Base-by-base conservation (phyloP, 2,113 vertebrate species). In the Talpa occidentalis region DNA sequence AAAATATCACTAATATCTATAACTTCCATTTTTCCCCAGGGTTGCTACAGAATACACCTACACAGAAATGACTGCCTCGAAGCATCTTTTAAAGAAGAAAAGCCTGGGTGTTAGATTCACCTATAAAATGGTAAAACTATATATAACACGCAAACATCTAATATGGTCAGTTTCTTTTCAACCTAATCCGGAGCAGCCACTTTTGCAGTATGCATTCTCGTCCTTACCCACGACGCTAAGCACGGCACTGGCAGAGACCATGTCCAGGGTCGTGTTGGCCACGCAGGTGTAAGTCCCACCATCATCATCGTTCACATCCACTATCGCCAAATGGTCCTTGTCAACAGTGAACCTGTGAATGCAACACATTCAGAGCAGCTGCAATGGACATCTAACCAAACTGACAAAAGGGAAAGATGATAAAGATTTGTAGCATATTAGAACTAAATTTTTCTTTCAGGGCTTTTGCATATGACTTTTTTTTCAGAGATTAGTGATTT, bases 151-250 rank as follows among this genome's bases (percentile, higher is more conserved):
- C 37, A 91, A 83, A 83, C 19, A 83, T 56, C 88, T 22, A 56
- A 56, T 42, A 86, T 2, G 28, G 56, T 70, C 14, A 56, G 12
- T 30, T 52, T 70, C 64, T 78, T 82, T 88, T 64, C 17, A 16
- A 1, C 6, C 56, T 60, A 62, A n/a, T 12, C 49, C 2, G 26
- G 44, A 40, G 15, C 40, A 47, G 4, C 26, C 8, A 22, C 19
- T 10, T 44, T 4, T 30, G 12, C 30, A 37, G 3, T 12, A 19
- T 24, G 44, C 24, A 5, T 19, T 59, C 16, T 16, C 1, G 70
- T 93, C 98, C 98, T 70, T 99, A 99, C 99, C 99, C 19, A 99
- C 99, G 91, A 99, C 99, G 32, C 98, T 99, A 90, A 99, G 99
- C 96, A 98, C 96, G 66, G 99, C 99, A 22, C 98, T 99, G 98